These are phyloP conservation scores for Nyleta sp. DNA, from an alignment of 2,888 invertebrate species.

Conservation along the genomic window DNA sequence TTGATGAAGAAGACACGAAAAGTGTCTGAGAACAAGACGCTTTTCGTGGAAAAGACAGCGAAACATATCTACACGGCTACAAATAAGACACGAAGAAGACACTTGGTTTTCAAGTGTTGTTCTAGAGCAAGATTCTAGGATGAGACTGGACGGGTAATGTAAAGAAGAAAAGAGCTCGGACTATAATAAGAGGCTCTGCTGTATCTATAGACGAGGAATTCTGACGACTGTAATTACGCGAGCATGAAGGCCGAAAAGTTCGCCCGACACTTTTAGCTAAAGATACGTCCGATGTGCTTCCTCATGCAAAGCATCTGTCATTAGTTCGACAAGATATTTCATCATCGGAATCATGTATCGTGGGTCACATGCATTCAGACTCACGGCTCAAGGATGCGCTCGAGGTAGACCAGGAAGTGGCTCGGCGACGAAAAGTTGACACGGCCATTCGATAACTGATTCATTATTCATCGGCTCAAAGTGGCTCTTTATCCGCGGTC, in stretches of 20 bases:
- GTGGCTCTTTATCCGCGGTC: conserved; percentile 19
- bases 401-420: conserved; percentile 50
- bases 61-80: too few species aligned
- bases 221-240: conserved; percentile 26
- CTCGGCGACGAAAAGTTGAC: conserved; percentile 31
- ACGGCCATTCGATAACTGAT: conserved; percentile 31
- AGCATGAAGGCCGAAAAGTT: conserved; percentile 59
- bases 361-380: conserved; percentile 49
- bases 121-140: too few species aligned
- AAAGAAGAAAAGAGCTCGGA: too few species aligned
- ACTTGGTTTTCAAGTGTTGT: too few species aligned
- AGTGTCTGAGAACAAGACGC: too few species aligned
- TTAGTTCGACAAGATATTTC: conserved; percentile 60
- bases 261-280: conserved; percentile 46
- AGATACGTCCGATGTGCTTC: conserved; percentile 52
- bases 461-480: conserved; percentile 42
- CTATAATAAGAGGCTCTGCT: background rate
- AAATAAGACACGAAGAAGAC: too few species aligned
- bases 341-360: conserved; percentile 55
- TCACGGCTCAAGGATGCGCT: conserved; percentile 56
- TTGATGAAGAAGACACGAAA: too few species aligned
- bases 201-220: conserved; percentile 2
- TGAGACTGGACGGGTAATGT: too few species aligned
- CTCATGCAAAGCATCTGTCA: conserved; percentile 62
- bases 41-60: too few species aligned